Evolutionary conservation across 2,888 invertebrate genomes (phyloP).

Genomic region (Druceiella hillmani): DNA sequence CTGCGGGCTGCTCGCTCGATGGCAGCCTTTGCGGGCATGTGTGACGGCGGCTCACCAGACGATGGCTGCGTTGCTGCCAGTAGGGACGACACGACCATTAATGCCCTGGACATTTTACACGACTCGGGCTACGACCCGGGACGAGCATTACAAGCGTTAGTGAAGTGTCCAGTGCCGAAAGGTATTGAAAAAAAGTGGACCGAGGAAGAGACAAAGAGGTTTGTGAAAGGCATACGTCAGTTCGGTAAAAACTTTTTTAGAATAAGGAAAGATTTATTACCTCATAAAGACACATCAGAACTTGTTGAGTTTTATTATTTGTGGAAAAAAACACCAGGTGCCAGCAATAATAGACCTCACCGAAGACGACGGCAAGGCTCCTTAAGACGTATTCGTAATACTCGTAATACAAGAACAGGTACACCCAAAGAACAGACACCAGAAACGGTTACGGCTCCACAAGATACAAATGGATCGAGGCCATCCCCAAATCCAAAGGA

Average conservation of each 20-base stretch:
- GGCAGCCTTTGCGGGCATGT: slow-evolving; percentile 99
- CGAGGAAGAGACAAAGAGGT: slow-evolving; percentile 96
- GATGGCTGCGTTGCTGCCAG: slow-evolving; percentile 96
- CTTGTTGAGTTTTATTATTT: slow-evolving; percentile 98
- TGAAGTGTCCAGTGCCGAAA: slow-evolving; percentile 95
- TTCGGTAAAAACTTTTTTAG: slow-evolving; percentile 99
- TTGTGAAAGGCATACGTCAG: slow-evolving; percentile 96
- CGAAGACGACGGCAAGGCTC: slow-evolving; percentile 84
- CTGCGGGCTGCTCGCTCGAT: slow-evolving; percentile 94
- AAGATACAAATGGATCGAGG: slow-evolving; percentile 50
- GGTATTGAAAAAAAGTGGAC: slow-evolving; percentile 98
- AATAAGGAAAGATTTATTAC: slow-evolving; percentile 92
- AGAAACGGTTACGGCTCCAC: slow-evolving; percentile 49
- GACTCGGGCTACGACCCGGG: slow-evolving; percentile 96
- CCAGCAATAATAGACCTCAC: slow-evolving; percentile 93
- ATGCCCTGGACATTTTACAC: slow-evolving; percentile 93
- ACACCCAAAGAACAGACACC: slow-evolving; percentile 69
- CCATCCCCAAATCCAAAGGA: slow-evolving; percentile 66
- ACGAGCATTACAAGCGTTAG: slow-evolving; percentile 91
- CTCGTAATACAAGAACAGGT: slow-evolving; percentile 79
- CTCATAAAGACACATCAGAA: slow-evolving; percentile 96
- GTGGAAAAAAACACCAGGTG: slow-evolving; percentile 99
- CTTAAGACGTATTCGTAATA: slow-evolving; percentile 80
- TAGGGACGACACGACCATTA: slow-evolving; percentile 95
- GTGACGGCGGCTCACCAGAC: slow-evolving; percentile 95